phyloP scores from a whole-genome alignment of 2,888 invertebrate genomes.

The Drosophila phalerata region DNA sequence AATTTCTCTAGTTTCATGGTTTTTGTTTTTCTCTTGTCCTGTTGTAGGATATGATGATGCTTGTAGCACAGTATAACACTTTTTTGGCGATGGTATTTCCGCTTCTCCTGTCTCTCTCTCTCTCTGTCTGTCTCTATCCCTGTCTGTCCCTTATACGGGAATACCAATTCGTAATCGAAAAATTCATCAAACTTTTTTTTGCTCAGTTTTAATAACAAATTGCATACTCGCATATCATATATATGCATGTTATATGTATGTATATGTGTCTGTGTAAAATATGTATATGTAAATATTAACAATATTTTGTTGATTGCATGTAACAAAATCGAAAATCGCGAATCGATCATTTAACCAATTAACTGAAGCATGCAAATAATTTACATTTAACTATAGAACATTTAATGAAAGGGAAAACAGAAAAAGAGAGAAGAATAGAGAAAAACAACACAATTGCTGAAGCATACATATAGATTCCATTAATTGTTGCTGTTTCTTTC shows the following conservation, averaged over 20 bases:
- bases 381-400: slow-evolving; percentile 40
- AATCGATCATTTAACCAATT: slow-evolving; percentile 59
- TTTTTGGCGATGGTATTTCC: slow-evolving; percentile 21
- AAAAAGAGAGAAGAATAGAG: slow-evolving; percentile 3
- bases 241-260: slow-evolving; percentile 22
- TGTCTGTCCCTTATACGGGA: background rate
- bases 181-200: slow-evolving; percentile 28
- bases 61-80: slow-evolving; percentile 76
- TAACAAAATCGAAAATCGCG: slow-evolving; percentile 67
- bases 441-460: slow-evolving; percentile 50
- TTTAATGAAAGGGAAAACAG: slow-evolving; percentile 19
- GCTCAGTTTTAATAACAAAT: slow-evolving; percentile 42
- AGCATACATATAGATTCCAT: slow-evolving; percentile 42
- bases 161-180: slow-evolving; percentile 45
- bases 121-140: background rate
- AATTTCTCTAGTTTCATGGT: slow-evolving; percentile 52
- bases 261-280: slow-evolving; percentile 43
- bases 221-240: slow-evolving; percentile 18
- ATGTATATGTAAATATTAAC: slow-evolving; percentile 55
- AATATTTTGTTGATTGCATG: slow-evolving; percentile 37
- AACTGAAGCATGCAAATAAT: slow-evolving; percentile 54
- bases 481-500: background rate
- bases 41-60: slow-evolving; percentile 55
- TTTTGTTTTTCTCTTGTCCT: slow-evolving; percentile 33
- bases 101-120: slow-evolving; percentile 1